Percentiles rank a stretch among this genome's conserved stretches.
Conservation (phyloP, 2,113 vertebrate species). For the Haplochromis vanheusdeni region DNA sequence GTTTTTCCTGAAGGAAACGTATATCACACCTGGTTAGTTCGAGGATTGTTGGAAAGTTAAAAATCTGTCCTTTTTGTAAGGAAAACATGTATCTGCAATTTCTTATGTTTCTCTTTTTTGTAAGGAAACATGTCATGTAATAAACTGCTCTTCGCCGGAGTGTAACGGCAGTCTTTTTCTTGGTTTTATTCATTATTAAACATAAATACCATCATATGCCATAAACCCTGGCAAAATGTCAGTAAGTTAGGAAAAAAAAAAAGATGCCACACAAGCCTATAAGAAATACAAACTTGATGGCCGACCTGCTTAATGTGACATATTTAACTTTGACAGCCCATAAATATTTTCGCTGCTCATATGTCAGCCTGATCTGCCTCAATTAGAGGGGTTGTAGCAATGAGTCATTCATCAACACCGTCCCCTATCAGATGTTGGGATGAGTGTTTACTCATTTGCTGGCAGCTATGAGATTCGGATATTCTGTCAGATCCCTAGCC, state of each 20-base stretch:
- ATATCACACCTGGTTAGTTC: neutral
- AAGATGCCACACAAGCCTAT: neutral
- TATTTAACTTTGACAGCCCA: slow-evolving; percentile 18
- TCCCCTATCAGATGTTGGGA: slow-evolving; percentile 50
- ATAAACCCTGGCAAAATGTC: neutral
- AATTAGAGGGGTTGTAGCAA: slow-evolving; percentile 43
- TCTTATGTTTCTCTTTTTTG: neutral
- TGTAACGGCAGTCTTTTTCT: neutral
- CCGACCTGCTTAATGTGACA: neutral
- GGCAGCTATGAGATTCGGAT: slow-evolving; percentile 34
- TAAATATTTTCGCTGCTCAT: slow-evolving; percentile 30
- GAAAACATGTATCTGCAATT: neutral
- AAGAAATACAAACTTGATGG: neutral
- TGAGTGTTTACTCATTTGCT: slow-evolving; percentile 53
- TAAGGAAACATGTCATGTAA: neutral
- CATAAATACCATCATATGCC: neutral
- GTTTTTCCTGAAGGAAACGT: neutral
- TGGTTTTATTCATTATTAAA: neutral
- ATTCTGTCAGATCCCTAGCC: slow-evolving; percentile 55
- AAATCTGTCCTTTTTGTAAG: neutral
- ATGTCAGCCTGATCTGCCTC: slow-evolving; percentile 42
- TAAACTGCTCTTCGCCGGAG: rapidly evolving
- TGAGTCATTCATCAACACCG: slow-evolving; percentile 58
- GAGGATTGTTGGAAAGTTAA: neutral
- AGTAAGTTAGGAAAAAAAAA: neutral